A percentile compares a stretch with the other conserved stretches of the same genome.
These are phyloP conservation scores for Argyrosomus regius DNA, from an alignment of 2,797 vertebrate genomes.

Conservation along the genomic window DNA sequence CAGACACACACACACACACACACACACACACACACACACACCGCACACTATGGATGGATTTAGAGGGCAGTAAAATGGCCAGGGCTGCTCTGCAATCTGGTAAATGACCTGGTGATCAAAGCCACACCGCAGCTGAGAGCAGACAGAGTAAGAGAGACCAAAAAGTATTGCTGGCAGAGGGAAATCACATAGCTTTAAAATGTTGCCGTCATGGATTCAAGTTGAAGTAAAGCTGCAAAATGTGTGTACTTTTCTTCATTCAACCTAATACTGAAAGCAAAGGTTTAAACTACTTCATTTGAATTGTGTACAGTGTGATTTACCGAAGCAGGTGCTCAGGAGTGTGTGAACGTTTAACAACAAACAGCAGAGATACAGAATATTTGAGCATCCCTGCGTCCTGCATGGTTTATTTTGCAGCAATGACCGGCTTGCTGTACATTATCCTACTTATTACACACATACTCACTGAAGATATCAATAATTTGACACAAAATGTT, in stretches of 20 bases:
- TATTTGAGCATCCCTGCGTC: too few relatives aligned
- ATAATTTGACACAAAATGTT: too few relatives aligned
- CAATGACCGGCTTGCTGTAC: too few relatives aligned
- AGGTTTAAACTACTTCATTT: background rate
- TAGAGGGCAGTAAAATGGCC: constrained; percentile 71
- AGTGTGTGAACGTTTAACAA: background rate
- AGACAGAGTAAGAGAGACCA: background rate
- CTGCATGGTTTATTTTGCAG: background rate
- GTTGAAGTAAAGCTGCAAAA: background rate
- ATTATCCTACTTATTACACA: too few relatives aligned
- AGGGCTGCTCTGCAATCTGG: constrained; percentile 73
- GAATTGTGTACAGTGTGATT: background rate
- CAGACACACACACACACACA: constrained; percentile 12
- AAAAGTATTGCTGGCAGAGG: constrained; percentile 5
- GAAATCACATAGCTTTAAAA: background rate
- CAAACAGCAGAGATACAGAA: background rate
- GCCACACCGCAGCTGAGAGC: constrained; percentile 47
- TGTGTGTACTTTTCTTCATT: background rate
- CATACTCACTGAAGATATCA: too few relatives aligned
- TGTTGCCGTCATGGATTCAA: background rate
- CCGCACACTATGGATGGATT: constrained; percentile 54
- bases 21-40: background rate
- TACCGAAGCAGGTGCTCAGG: background rate
- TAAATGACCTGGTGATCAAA: constrained; percentile 78
- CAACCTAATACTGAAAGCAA: background rate